phyloP scores from a whole-genome alignment of 2,113 vertebrate genomes.

The Centropus unirufus region DNA sequence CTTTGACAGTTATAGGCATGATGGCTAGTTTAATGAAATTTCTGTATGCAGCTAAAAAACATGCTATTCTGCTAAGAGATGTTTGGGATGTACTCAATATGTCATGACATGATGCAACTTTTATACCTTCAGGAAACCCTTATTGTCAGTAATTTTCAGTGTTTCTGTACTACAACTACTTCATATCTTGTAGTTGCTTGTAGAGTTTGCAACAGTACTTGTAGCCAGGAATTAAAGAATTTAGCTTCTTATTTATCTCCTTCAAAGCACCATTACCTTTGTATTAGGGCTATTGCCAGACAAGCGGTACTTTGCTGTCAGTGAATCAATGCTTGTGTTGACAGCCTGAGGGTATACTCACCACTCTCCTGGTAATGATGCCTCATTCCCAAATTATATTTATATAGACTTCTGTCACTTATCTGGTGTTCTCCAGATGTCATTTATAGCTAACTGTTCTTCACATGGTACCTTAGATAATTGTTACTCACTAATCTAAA shows the following conservation, averaged over 20 bases:
- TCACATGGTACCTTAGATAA: neutral
- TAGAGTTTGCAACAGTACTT: neutral
- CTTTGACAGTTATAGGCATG: neutral
- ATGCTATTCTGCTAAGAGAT: neutral
- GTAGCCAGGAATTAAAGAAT: neutral
- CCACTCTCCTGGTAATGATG: neutral
- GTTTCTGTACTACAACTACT: neutral
- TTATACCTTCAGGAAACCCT: neutral
- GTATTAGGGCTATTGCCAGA: neutral
- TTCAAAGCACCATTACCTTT: conserved; percentile 19
- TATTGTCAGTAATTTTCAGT: neutral
- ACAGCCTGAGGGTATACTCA: conserved; percentile 8
- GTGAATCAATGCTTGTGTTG: conserved; percentile 34
- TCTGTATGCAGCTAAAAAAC: neutral
- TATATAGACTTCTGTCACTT: conserved; percentile 40
- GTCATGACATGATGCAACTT: neutral
- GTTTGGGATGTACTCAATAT: neutral
- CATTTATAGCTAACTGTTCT: neutral
- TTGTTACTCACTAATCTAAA: neutral
- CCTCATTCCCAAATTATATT: conserved; percentile 20
- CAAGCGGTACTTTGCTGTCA: neutral
- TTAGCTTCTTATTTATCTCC: conserved; percentile 16
- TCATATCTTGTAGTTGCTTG: neutral
- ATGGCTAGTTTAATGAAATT: neutral
- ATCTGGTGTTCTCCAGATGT: conserved; percentile 6